Percentiles rank a stretch among this genome's conserved stretches.
Evolutionary conservation across 1,140 invertebrate species (phyloP).

Genomic region (Lucilia sericata): DNA sequence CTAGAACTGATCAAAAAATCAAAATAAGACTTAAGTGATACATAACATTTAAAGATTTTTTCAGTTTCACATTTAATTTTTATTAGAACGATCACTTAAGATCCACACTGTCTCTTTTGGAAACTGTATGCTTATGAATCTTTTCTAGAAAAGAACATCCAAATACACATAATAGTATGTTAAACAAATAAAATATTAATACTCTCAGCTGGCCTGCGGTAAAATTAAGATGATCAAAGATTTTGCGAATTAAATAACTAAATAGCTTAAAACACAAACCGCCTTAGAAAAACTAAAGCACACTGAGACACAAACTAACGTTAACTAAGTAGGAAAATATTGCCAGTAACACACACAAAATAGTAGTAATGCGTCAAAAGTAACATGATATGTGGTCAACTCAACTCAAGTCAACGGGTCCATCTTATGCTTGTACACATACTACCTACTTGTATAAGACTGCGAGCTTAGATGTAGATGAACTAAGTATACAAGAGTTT

Average conservation of each 20-base stretch:
- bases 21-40: too few species aligned
- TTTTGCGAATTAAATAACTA: constrained; percentile 22
- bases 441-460: not conserved
- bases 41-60: too few species aligned
- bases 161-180: not conserved
- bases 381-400: constrained; percentile 41
- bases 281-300: constrained; percentile 22
- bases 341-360: not conserved
- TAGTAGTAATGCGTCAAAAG: constrained; percentile 31
- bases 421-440: not conserved
- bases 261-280: constrained; percentile 38
- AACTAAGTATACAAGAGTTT: constrained; percentile 7
- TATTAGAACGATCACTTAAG: too few species aligned
- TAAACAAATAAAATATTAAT: constrained; percentile 21
- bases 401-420: constrained; percentile 28
- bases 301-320: not conserved
- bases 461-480: not conserved
- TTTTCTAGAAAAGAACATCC: not conserved
- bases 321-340: constrained; percentile 10
- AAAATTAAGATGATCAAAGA: constrained; percentile 38
- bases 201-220: constrained; percentile 6
- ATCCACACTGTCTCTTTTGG: too few species aligned
- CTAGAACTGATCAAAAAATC: too few species aligned
- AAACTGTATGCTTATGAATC: too few species aligned
- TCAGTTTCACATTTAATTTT: too few species aligned